Conservation (phyloP, 2,113 vertebrate species). For the Stercorarius parasiticus region DNA sequence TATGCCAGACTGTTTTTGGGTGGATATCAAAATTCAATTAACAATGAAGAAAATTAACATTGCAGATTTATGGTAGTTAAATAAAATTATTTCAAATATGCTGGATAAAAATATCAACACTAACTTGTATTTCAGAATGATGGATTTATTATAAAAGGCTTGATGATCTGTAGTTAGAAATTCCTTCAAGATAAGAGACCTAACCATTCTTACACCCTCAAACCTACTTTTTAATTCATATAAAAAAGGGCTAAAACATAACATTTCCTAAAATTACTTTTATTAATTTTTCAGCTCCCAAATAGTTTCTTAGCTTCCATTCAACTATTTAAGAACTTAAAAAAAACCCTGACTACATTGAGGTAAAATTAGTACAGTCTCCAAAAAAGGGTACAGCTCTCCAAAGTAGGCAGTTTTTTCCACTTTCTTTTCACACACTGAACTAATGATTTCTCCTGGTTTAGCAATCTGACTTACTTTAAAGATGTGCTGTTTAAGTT, state of each 20-base stretch:
- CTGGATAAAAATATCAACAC: background rate
- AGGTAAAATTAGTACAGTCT: background rate
- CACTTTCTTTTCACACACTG: background rate
- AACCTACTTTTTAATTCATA: background rate
- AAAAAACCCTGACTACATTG: background rate
- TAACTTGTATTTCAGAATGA: background rate
- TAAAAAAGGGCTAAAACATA: background rate
- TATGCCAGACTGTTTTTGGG: background rate
- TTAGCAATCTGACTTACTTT: background rate
- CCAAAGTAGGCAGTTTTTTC: background rate
- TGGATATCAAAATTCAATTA: conserved; percentile 10
- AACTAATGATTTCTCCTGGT: background rate
- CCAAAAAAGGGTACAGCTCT: background rate
- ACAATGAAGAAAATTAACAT: background rate
- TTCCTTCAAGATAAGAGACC: background rate
- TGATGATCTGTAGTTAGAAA: background rate
- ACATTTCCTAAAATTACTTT: background rate
- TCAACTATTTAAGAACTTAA: background rate
- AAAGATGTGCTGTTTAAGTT: background rate
- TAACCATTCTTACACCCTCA: background rate
- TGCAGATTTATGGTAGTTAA: background rate
- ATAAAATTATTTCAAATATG: background rate
- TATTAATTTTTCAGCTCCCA: background rate
- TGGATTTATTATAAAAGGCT: background rate
- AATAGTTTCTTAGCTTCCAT: background rate